These are phyloP conservation scores for Folsomia manolachei DNA, from an alignment of 2,888 invertebrate species.

Conservation along the genomic window DNA sequence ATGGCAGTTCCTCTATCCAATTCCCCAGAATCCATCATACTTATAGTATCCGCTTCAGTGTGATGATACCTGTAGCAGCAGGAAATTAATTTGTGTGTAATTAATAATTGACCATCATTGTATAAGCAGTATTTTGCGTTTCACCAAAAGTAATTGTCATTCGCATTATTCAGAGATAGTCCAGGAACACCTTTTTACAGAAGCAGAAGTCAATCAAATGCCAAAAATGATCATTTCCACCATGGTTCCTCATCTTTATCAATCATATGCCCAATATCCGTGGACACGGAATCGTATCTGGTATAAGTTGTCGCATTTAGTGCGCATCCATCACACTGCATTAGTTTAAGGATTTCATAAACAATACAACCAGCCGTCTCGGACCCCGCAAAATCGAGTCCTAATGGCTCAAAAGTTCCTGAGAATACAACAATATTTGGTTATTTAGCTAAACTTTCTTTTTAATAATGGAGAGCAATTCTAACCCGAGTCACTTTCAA, in stretches of 20 bases:
- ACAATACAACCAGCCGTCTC: slow-evolving; percentile 66
- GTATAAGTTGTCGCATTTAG: slow-evolving; percentile 60
- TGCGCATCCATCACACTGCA: slow-evolving; percentile 62
- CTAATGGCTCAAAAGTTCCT: slow-evolving; percentile 64
- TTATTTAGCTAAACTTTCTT: too few relatives aligned
- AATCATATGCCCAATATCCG: slow-evolving; percentile 63
- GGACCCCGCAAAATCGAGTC: slow-evolving; percentile 66
- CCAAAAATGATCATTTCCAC: too few relatives aligned
- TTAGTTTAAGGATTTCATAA: slow-evolving; percentile 64
- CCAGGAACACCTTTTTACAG: slow-evolving; percentile 74
- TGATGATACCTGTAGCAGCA: slow-evolving; percentile 32
- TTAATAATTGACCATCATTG: too few relatives aligned
- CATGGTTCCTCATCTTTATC: too few relatives aligned
- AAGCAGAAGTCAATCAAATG: too few relatives aligned
- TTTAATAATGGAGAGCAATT: too few relatives aligned
- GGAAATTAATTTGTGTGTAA: too few relatives aligned
- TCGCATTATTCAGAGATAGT: slow-evolving; percentile 65
- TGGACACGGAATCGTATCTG: slow-evolving; percentile 61
- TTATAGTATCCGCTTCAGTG: slow-evolving; percentile 49
- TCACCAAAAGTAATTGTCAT: slow-evolving; percentile 70
- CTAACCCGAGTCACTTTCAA: slow-evolving; percentile 81
- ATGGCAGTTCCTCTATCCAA: slow-evolving; percentile 72
- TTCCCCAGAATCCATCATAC: slow-evolving; percentile 65
- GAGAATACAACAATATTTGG: too few relatives aligned
- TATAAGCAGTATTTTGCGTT: too few relatives aligned